Evolutionary conservation across 2,888 invertebrate species (phyloP).

Genomic region (Leistus spinibarbis): DNA sequence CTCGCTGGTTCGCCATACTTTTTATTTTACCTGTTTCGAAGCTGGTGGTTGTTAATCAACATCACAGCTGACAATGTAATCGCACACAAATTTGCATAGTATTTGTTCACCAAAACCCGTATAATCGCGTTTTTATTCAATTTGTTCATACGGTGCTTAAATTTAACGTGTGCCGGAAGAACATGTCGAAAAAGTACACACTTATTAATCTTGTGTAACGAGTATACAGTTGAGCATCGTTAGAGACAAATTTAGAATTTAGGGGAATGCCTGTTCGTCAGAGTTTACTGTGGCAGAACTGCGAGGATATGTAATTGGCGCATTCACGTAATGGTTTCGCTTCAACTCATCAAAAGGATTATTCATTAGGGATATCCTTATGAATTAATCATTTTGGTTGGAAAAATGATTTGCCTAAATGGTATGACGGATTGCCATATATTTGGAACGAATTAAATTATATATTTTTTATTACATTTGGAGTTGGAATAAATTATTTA

Average conservation of each 20-base stretch:
- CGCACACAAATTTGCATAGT: slow-evolving; percentile 1
- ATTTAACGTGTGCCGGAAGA: background rate
- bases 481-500: background rate
- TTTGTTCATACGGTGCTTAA: background rate
- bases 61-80: slow-evolving; percentile 1
- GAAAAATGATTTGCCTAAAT: background rate
- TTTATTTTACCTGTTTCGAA: background rate
- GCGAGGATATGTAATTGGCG: background rate
- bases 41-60: slow-evolving; percentile 3
- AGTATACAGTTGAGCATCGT: slow-evolving; percentile 11
- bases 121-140: background rate
- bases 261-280: background rate
- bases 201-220: slow-evolving; percentile 29
- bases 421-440: background rate
- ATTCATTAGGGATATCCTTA: background rate
- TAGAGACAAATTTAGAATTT: slow-evolving; percentile 18
- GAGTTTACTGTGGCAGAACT: background rate
- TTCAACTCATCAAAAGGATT: background rate
- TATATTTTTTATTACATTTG: background rate
- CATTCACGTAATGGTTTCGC: background rate
- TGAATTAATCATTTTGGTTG: background rate
- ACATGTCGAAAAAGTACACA: background rate
- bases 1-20: background rate
- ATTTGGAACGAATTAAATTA: background rate
- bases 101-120: background rate